Conservation (phyloP, 2,113 vertebrate species). For the Suncus etruscus region DNA sequence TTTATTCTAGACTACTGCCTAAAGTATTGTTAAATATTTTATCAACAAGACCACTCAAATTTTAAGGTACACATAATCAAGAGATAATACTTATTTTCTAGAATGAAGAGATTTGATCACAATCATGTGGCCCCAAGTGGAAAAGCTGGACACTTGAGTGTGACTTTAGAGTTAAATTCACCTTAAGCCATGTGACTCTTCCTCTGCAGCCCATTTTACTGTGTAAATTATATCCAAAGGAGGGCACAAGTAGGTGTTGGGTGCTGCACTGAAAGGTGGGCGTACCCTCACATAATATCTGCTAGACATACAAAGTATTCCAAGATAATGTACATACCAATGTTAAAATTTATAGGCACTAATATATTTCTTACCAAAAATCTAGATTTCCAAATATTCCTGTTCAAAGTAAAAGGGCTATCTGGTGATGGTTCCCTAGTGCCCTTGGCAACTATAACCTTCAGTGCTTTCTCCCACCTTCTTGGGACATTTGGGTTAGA, state of each 20-base stretch:
- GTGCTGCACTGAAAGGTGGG: not conserved
- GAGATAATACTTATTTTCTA: not conserved
- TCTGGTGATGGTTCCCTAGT: not conserved
- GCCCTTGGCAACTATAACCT: not conserved
- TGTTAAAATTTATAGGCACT: constrained; percentile 4
- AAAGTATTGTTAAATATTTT: constrained; percentile 14
- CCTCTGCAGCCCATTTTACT: not conserved
- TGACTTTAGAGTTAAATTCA: constrained; percentile 51
- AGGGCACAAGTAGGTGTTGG: not conserved
- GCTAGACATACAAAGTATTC: constrained; percentile 1
- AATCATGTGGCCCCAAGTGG: not conserved
- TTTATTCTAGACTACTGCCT: not conserved
- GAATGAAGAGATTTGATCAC: constrained; percentile 3
- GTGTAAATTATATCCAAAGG: not conserved
- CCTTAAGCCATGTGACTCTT: not conserved
- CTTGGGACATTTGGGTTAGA: not conserved
- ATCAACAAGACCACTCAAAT: not conserved
- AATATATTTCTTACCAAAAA: constrained; percentile 15
- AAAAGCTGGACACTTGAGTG: not conserved
- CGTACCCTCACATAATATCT: not conserved
- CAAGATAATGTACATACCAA: constrained; percentile 40
- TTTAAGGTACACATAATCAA: not conserved
- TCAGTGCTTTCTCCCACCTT: not conserved
- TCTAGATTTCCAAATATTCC: constrained; percentile 37
- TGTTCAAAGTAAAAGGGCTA: not conserved